Base-by-base conservation (phyloP, 1,140 invertebrate genomes). In the Drosophila ananassae region DNA sequence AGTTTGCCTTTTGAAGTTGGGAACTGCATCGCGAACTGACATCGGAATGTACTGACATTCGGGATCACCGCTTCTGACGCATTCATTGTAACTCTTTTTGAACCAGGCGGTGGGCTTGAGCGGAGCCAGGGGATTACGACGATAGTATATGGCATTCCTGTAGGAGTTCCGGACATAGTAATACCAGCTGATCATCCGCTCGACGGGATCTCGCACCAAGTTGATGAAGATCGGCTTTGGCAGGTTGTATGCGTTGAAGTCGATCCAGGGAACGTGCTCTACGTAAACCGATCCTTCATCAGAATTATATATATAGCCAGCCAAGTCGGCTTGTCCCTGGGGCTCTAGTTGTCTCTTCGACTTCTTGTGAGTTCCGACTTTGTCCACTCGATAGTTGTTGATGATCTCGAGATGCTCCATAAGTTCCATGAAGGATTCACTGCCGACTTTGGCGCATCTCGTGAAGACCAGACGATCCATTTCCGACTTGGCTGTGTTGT, bases 131-230 rank as follows among this genome's bases (percentile, higher is more conserved):
- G 96, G 96, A 92, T 97, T 96, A 21, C 95, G 96, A 73, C 96
- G 94, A 89, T 97, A 97, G 77, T 95, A 94, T 77, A 97, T 96
- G 1, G 97, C 97, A 89, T 97, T 97, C 83, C 95, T 95, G 95
- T 97, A 98, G 2, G 97, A 96, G 24, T 96, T 96, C 64, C 97
- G 92, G 1, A 97, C 95, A 53, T 92, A 91, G 90, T 97, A 98
- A 92, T 97, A 98, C 96, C 96, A 97, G 2, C 97, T 98, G 85
- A 98, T 98, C 12, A 98, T 95, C 39, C 97, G 94, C 91, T 98
- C 97, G 6, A 98, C 95, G 0, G 97, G 97, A 92, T 98, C 97
- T 37, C 97, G 93, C 0, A 98, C 97, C 69, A 98, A 92, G 92
- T 98, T 98, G 50, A 98, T 95, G 91, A 97, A 98, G 77, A 98